Evolutionary conservation across 2,888 invertebrate species (phyloP).

Genomic region (Drosophila subquinaria): DNA sequence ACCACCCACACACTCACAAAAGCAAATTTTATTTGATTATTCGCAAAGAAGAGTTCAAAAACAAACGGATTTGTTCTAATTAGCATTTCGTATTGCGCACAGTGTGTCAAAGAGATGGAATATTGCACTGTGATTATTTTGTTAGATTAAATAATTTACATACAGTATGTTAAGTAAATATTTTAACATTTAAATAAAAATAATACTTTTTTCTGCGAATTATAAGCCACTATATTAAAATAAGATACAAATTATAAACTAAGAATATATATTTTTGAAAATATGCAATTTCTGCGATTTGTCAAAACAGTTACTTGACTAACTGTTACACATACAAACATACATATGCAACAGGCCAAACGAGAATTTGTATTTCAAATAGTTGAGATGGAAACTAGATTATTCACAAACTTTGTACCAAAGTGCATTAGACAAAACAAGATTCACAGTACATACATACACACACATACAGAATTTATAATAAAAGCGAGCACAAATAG

Average conservation of each 20-base stretch:
- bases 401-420: constrained; percentile 12
- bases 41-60: constrained; percentile 27
- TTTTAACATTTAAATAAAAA: neutral
- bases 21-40: constrained; percentile 54
- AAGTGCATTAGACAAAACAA: constrained; percentile 31
- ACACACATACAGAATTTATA: neutral
- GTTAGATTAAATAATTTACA: neutral
- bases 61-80: constrained; percentile 67
- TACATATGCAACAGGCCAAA: neutral
- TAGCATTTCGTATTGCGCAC: constrained; percentile 65
- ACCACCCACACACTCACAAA: constrained; percentile 10
- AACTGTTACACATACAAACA: neutral
- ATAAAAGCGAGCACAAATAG: constrained; percentile 6
- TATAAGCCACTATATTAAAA: too few species aligned
- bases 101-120: constrained; percentile 33
- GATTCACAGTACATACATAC: neutral
- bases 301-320: neutral
- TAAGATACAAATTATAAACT: neutral
- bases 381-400: neutral
- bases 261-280: neutral
- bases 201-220: neutral
- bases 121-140: neutral
- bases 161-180: neutral
- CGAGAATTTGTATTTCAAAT: neutral
- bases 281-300: neutral